Conservation (phyloP, 2,797 vertebrate genomes). For the Catamblyrhynchus diadema region DNA sequence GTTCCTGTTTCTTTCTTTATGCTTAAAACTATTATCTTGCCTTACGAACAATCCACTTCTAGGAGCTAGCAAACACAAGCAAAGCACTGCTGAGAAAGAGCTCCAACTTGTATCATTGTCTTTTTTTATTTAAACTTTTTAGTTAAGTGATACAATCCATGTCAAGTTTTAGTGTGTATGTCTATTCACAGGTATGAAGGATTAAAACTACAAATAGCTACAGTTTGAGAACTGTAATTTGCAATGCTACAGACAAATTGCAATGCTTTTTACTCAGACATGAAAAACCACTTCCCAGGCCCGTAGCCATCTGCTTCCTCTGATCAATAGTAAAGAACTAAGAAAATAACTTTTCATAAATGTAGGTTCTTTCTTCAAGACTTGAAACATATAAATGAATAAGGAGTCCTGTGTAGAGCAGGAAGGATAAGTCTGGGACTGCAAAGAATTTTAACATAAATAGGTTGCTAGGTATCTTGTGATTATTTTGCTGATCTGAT, state of each 20-base stretch:
- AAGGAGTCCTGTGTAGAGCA: background rate
- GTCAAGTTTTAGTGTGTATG: background rate
- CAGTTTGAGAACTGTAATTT: background rate
- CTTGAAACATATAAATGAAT: background rate
- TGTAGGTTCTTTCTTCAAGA: background rate
- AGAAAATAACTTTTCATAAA: background rate
- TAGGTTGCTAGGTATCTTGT: background rate
- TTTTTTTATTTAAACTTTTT: background rate
- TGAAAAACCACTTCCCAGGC: background rate
- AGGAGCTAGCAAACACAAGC: background rate
- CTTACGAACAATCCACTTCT: background rate
- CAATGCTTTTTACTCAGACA: fast-evolving
- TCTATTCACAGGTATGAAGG: background rate
- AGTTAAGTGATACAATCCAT: background rate
- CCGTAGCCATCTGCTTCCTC: background rate
- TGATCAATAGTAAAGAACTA: background rate
- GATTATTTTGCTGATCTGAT: background rate
- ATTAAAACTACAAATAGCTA: background rate
- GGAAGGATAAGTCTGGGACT: background rate
- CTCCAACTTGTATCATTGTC: fast-evolving
- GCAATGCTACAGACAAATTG: background rate
- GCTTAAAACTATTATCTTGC: background rate
- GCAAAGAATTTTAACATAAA: background rate
- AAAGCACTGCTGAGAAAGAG: background rate
- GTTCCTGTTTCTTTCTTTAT: conserved; percentile 43